Base-by-base conservation (phyloP, 2,888 invertebrate genomes). In the Deladenus siricidicola region DNA sequence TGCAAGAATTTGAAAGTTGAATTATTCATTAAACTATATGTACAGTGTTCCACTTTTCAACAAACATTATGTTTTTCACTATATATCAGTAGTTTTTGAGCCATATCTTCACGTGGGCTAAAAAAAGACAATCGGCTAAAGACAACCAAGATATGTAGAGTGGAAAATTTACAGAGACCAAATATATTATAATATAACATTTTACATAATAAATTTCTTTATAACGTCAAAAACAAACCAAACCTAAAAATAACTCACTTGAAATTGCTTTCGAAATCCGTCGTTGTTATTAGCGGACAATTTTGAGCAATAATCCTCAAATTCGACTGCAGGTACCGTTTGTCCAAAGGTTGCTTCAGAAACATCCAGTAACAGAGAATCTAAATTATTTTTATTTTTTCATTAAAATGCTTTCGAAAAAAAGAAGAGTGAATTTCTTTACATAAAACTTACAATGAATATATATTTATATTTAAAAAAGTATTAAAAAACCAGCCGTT, bases 261-360 rank as follows among this genome's bases (percentile, higher is more conserved):
- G 70, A 55, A 76, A 76, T 51, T 75, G 73, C 4, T 58, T 52
- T 21, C 66, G 65, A 63, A 71, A 75, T 42, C 73, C 72, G 10
- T 50, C 55, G 34, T 70, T 67, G 52, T 71, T 65, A 45, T 76
- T 72, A 45, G 67, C 53, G 39, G 63, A 62, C 56, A 76, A 54
- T 57, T 77, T 72, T 42, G 72, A 68, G 51, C 69, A 75, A 60
- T 74, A 72, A 42, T 72, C 70, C 44, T 76, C 76, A 65, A 78
- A 76, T 8, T 71, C 62, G 52, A 69, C 70, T 3, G 75, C 71
- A 4, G 74, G 70, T 24, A 76, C 69, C 24, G 72, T 70, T 24
- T 34, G 58, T 4, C 62, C 62, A 47, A 49, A 51, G 19, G 48
- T 59, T 24, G 19, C 51, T 19, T 21, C 51, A 19, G 51, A 50